Evolutionary conservation across 2,113 vertebrate species (phyloP).

Genomic region (Genyomyrus donnyi): DNA sequence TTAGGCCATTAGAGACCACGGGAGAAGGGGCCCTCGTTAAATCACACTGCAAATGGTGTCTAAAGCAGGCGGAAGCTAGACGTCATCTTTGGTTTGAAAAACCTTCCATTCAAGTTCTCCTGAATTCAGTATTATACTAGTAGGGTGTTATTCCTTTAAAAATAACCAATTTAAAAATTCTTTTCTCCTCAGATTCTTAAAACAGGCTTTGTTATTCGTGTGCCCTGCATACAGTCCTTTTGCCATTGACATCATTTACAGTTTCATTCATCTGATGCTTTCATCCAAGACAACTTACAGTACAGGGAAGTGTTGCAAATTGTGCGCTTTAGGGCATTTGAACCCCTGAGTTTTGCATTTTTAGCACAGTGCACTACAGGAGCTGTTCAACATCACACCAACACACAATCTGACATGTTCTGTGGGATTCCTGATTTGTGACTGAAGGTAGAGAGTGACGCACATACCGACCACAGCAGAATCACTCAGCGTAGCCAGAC

Average conservation of each 20-base stretch:
- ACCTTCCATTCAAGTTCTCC: neutral
- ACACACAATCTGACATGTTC: neutral
- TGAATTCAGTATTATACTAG: neutral
- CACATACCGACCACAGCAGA: slow-evolving; percentile 60
- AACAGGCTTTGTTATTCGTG: neutral
- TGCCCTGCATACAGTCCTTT: neutral
- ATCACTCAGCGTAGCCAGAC: slow-evolving; percentile 63
- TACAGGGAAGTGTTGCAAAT: neutral
- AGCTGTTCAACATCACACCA: neutral
- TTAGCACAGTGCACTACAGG: neutral
- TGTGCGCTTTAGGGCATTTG: neutral
- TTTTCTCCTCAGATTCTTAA: neutral
- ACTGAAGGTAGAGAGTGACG: neutral
- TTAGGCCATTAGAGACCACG: neutral
- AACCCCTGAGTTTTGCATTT: neutral
- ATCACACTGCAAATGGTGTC: neutral
- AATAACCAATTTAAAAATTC: neutral
- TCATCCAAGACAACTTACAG: neutral
- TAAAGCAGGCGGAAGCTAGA: neutral
- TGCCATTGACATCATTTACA: neutral
- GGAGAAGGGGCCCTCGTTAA: neutral
- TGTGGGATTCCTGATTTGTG: neutral
- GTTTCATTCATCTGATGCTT: neutral
- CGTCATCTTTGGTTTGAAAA: neutral
- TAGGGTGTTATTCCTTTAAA: neutral